Conservation (phyloP, 2,797 vertebrate species). For the Macrochelys suwanniensis region DNA sequence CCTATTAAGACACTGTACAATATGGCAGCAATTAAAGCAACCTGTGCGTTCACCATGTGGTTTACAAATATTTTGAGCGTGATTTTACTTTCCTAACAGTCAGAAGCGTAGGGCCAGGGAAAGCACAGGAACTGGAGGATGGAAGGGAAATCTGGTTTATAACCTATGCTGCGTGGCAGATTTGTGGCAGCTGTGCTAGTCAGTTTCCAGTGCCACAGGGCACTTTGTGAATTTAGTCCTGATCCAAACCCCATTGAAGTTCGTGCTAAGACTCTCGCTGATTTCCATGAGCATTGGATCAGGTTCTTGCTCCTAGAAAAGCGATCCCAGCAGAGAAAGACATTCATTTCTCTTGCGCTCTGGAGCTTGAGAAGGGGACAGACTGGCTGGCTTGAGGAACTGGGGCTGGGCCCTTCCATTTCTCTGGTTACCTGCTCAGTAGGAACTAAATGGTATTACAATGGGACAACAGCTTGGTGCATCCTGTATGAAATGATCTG, state of each 20-base stretch:
- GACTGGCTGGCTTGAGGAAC: neutral
- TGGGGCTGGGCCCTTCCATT: neutral
- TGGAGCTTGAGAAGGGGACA: neutral
- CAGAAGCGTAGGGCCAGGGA: neutral
- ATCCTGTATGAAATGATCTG: neutral
- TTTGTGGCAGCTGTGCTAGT: rapidly evolving
- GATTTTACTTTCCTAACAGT: slow-evolving; percentile 36
- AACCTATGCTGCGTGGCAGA: no score
- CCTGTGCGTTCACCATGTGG: neutral
- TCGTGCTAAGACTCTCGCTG: neutral
- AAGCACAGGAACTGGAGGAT: neutral
- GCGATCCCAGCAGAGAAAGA: neutral
- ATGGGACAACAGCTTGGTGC: neutral
- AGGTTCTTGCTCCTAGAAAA: neutral
- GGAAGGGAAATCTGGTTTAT: neutral
- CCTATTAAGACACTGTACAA: slow-evolving; percentile 65
- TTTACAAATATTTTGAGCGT: slow-evolving; percentile 34
- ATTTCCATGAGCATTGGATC: neutral
- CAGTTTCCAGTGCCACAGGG: neutral
- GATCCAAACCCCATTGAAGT: neutral
- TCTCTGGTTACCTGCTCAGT: no score
- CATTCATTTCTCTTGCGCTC: neutral
- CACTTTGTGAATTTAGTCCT: neutral
- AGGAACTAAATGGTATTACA: neutral
- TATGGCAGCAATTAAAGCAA: slow-evolving; percentile 53